Evolutionary conservation across 2,797 vertebrate genomes (phyloP).

Genomic region (Clarias fuscus): DNA sequence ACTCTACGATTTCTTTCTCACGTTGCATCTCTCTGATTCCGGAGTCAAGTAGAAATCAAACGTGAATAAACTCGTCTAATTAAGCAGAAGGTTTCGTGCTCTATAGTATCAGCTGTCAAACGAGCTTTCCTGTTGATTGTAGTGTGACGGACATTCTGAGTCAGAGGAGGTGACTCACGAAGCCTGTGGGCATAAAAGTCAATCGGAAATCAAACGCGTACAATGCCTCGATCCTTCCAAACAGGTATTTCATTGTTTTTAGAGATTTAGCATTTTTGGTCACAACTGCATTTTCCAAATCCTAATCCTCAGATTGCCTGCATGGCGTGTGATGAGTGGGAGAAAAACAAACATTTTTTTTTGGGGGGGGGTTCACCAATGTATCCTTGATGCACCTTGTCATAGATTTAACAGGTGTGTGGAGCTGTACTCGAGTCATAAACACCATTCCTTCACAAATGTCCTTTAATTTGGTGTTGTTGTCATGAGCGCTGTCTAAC

Average conservation of each 20-base stretch:
- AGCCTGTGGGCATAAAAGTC: constrained; percentile 24
- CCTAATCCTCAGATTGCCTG: neutral
- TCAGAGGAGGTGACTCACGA: neutral
- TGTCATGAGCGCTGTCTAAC: neutral
- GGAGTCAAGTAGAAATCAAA: neutral
- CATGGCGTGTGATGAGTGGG: neutral
- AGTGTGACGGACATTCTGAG: constrained; percentile 48
- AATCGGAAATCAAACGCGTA: constrained; percentile 39
- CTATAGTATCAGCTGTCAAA: neutral
- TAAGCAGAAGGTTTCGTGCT: neutral
- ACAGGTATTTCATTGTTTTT: constrained; percentile 51
- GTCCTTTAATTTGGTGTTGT: neutral
- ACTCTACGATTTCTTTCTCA: neutral
- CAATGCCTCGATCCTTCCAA: constrained; percentile 49
- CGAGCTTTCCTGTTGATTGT: constrained; percentile 40
- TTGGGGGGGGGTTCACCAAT: neutral
- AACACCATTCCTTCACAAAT: neutral
- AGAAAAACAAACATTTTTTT: neutral
- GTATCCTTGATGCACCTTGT: neutral
- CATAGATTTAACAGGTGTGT: neutral
- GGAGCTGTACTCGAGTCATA: neutral
- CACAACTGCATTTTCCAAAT: neutral
- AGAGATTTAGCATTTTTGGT: neutral
- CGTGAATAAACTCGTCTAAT: no score
- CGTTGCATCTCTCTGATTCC: neutral